Evolutionary conservation across 2,113 vertebrate genomes (phyloP).

Genomic region (Brachirus orientalis): DNA sequence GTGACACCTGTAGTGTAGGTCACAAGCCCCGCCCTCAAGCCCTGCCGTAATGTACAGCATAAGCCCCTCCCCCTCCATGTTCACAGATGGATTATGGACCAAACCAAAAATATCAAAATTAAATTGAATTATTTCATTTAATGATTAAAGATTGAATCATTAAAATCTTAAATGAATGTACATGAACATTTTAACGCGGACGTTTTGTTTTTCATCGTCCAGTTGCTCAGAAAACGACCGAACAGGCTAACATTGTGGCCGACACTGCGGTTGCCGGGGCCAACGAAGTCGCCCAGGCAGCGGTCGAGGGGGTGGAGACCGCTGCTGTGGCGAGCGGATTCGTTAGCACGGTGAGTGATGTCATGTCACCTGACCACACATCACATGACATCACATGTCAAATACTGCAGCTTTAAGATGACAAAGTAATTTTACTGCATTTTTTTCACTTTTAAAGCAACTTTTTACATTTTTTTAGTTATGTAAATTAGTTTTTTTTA

Average conservation of each 20-base stretch:
- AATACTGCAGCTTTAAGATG: too few relatives aligned
- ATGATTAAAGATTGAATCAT: too few relatives aligned
- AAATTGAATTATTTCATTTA: too few relatives aligned
- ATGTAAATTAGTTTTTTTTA: too few relatives aligned
- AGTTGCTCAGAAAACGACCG: conserved; percentile 93
- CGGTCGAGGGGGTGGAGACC: conserved; percentile 88
- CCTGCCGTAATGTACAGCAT: too few relatives aligned
- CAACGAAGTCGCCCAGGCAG: conserved; percentile 88
- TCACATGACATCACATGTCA: background rate
- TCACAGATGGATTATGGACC: background rate
- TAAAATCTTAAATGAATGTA: too few relatives aligned
- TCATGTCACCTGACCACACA: background rate
- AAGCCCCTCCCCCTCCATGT: too few relatives aligned
- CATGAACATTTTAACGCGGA: background rate
- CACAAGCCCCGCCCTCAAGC: background rate
- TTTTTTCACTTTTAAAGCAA: background rate
- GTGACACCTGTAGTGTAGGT: too few relatives aligned
- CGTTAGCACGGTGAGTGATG: conserved; percentile 82
- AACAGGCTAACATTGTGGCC: conserved; percentile 88
- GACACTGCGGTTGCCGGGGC: conserved; percentile 87
- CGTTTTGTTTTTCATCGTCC: conserved; percentile 15
- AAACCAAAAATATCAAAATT: too few relatives aligned
- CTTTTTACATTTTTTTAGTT: background rate
- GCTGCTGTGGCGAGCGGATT: conserved; percentile 85
- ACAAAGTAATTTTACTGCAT: background rate